Evolutionary conservation across 2,888 invertebrate species (phyloP), one percentile per base, ranked within the genome.

Genomic region (Drosophila tanythrix): DNA sequence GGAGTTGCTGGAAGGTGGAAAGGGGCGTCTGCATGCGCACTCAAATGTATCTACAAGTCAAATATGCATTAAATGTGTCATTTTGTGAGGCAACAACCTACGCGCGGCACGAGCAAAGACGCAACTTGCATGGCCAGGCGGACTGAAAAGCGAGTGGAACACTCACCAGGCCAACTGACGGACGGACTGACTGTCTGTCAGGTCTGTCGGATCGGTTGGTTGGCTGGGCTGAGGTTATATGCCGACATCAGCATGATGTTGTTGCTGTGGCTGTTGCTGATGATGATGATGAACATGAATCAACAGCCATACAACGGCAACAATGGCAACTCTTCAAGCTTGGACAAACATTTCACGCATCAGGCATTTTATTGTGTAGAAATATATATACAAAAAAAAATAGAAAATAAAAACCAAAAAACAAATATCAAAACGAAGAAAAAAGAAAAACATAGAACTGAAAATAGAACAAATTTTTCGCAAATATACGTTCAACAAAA

Each of bases 271-370:
- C 64, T 61, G 40, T 81, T 52, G 67, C 70, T 66, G 68, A 62
- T 43, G 68, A 71, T 70, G 68, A 83, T 74, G 79, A 87, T 74
- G 76, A 87, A 84, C 83, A 89, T 89, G 85, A 85, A 89, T 89
- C 90, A 90, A 88, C 89, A 86, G 86, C 67, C 78, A 76, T 57
- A 83, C 85, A 74, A 67, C 76, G 83, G 87, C 87, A 85, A 85
- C 85, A 85, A 85, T 85, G 85, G 90, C 85, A 86, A 90, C 89
- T 79, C 88, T 92, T 91, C 91, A 91, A 82, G 92, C 91, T 88
- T 92, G 91, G 91, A 89, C 91, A 92, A 92, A 88, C 91, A 91
- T 91, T 92, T 91, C 90, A 92, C 91, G 92, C 91, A 92, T 91
- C 88, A 84, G 84, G 89, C 91, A 90, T 89, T 92, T 90, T 84